Evolutionary conservation across 1,140 invertebrate species (phyloP), one percentile per base, ranked within the genome.

Genomic region (Papilio polyxenes): DNA sequence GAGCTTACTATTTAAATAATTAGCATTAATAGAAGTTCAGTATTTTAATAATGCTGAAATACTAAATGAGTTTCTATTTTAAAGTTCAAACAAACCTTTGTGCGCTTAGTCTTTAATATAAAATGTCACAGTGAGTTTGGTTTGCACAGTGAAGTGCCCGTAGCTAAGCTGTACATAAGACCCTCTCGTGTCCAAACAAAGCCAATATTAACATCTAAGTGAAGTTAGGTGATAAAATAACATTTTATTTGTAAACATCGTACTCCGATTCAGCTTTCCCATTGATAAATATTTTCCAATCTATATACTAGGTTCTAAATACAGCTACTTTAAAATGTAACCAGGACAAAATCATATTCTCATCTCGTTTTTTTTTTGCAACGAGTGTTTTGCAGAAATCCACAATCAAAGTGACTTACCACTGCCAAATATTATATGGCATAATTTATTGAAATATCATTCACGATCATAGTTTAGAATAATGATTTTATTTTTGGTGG

Each of bases 141-240:
- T 31, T 44, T 40, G 37, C n/a, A 6, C 56, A 17, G 77, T 79
- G 76, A n/a, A 44, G 23, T 65, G 62, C 51, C 51, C 4, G 23
- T 7, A 11, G 75, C 44, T 56, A 79, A 49, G 44, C 51, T 78
- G 20, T 78, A 40, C 51, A 20, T 7, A 56, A 40, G 15, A 20
- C 53, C 56, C 37, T 8, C 56, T 8, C 53, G 17, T 62, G 53
- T 44, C 48, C 56, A 23, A 79, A 62, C 56, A 79, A 79, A 79
- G 59, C 20, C 40, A 79, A 37, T 79, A 44, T 79, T 65, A 65
- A 79, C 53, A 79, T 79, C 77, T n/a, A 65, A 79, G 77, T 40
- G 37, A 44, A 59, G 31, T 62, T 48, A 79, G 40, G 77, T 79
- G 37, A 79, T 59, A 56, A 31, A 62, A 59, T 79, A 79, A 79